Conservation (phyloP, 2,113 vertebrate species). For the Pangasianodon gigas region DNA sequence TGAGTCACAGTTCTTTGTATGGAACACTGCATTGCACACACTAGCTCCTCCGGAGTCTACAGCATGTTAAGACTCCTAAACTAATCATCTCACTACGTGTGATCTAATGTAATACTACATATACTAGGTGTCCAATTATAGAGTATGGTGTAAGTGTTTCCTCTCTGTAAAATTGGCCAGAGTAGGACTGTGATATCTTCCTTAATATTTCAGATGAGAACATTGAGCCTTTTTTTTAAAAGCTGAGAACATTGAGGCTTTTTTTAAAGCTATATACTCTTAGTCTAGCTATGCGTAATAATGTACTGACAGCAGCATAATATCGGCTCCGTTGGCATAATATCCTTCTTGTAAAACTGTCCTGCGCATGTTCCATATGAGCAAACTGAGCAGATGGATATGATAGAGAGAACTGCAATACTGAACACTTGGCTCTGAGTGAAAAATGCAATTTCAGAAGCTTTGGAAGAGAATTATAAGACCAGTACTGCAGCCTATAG, state of each 20-base stretch:
- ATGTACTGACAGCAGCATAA: conserved; percentile 1
- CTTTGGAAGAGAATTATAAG: not conserved
- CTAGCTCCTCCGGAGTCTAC: not conserved
- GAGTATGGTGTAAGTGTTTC: not conserved
- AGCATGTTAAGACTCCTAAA: not conserved
- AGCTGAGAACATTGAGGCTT: not conserved
- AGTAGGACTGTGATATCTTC: not conserved
- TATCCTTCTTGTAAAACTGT: not conserved
- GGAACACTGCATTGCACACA: not conserved
- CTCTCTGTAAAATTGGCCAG: not conserved
- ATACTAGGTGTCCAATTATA: not conserved
- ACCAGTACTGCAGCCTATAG: not conserved
- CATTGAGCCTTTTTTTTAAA: not conserved
- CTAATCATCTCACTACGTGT: not conserved
- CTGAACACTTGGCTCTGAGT: too few relatives aligned
- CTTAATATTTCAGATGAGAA: not conserved
- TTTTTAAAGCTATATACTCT: not conserved
- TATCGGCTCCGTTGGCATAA: not conserved
- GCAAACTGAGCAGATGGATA: not conserved
- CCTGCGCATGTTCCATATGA: not conserved
- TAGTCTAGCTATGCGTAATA: not conserved
- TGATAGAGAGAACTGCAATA: not conserved
- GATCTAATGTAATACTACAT: too few relatives aligned
- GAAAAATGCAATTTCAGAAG: not conserved
- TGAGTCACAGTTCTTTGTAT: not conserved